Evolutionary conservation across 2,113 vertebrate genomes (phyloP).

Genomic region (Halichoeres trimaculatus): DNA sequence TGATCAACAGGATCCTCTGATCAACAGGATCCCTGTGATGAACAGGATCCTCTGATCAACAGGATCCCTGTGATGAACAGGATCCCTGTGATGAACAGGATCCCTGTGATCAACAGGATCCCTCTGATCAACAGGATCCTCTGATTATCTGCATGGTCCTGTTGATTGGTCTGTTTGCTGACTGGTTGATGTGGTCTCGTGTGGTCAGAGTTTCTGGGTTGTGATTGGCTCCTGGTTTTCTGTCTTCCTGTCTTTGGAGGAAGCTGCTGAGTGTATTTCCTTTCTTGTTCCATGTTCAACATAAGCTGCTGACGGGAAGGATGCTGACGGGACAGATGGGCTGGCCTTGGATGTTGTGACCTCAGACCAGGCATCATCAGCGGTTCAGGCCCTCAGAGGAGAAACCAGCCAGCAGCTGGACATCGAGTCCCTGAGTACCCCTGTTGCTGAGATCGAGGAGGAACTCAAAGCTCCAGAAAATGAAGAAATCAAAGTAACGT

Average conservation of each 20-base stretch:
- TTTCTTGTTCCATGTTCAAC: too few relatives aligned
- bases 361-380: constrained; percentile 66
- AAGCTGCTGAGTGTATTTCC: too few relatives aligned
- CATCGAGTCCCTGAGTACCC: constrained; percentile 83
- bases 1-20: too few relatives aligned
- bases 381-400: constrained; percentile 22
- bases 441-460: constrained; percentile 86
- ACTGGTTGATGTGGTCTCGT: too few relatives aligned
- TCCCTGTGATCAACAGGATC: too few relatives aligned
- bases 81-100: too few relatives aligned
- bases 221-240: neutral
- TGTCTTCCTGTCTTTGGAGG: constrained; percentile 54
- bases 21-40: too few relatives aligned
- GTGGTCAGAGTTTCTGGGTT: neutral
- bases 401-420: constrained; percentile 5
- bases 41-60: too few relatives aligned
- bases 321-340: constrained; percentile 15
- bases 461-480: constrained; percentile 76
- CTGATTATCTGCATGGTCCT: too few relatives aligned
- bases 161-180: neutral
- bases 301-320: neutral
- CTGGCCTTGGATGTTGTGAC: constrained; percentile 15
- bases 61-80: too few relatives aligned
- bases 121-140: too few relatives aligned
- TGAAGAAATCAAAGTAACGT: constrained; percentile 66